Conservation (phyloP, 2,113 vertebrate genomes). For the Melanocharis versteri region DNA sequence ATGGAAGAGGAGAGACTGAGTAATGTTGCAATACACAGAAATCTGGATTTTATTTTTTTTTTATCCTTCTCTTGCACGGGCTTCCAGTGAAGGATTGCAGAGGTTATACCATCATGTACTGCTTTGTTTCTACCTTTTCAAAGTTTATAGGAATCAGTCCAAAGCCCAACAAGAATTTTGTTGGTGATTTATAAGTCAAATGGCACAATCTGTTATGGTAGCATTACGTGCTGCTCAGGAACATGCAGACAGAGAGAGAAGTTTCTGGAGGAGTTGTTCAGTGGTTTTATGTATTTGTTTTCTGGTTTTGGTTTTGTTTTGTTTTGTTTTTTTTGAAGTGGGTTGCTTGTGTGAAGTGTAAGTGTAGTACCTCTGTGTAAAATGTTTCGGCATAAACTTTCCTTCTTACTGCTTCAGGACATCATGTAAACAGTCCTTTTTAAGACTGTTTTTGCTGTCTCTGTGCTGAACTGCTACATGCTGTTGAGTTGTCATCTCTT, state of each 20-base stretch:
- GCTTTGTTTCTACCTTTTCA: background rate
- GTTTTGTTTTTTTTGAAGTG: background rate
- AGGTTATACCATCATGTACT: background rate
- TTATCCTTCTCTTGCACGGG: background rate
- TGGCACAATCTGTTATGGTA: background rate
- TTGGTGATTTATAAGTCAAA: background rate
- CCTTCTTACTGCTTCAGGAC: background rate
- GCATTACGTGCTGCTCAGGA: background rate
- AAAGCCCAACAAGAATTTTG: background rate
- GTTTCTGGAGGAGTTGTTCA: background rate
- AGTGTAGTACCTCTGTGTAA: background rate
- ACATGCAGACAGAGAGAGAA: background rate
- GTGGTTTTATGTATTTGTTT: background rate
- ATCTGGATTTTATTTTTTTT: background rate
- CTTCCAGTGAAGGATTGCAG: background rate
- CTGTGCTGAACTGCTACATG: background rate
- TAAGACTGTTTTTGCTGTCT: background rate
- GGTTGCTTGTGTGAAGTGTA: background rate
- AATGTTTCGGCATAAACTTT: background rate
- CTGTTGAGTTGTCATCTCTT: constrained; percentile 8
- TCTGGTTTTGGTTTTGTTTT: background rate
- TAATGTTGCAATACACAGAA: background rate
- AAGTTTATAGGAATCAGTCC: background rate
- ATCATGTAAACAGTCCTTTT: background rate
- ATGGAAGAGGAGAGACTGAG: background rate